Base-by-base conservation (phyloP, 2,797 vertebrate species). In the Crocidura indochinensis region DNA sequence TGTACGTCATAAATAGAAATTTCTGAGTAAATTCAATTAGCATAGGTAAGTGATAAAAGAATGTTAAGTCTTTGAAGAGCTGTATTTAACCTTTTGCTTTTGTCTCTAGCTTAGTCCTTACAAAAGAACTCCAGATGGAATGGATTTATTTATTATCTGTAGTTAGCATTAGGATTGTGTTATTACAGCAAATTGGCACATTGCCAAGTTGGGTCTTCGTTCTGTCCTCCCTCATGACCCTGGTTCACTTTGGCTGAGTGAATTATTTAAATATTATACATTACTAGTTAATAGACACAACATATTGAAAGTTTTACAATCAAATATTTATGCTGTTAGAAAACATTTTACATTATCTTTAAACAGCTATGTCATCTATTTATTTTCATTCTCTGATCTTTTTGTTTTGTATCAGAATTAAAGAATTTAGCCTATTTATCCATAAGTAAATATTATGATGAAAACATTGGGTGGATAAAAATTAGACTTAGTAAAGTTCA, bases 361-460 rank as follows among this genome's bases (percentile, higher is more conserved):
- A 97, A 98, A 98, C 97, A 97, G 97, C 98, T 97, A 96, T 97
- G 97, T 97, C 97, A 97, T 98, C 92, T 97, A 97, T 97, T 96
- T 97, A 96, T 97, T 97, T 97, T 97, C 96, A 96, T 98, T 97
- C 97, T 97, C 97, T 97, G 98, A 97, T 98, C 97, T 97, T 96
- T 97, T 95, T 97, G 95, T 94, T 97, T 97, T 96, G 96, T 97
- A 95, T 89, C 87, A 96, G 93, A 97, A 97, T 97, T 53, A 93
- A 95, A 98, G 97, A 97, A 97, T 97, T 97, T 72, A 75, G 92
- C 91, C 8, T 97, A 98, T 98, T 98, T 98, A 97, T 95, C 93
- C 92, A 97, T 95, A 97, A 97, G 96, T 98, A 98, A 98, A 98
- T 98, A 98, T 98, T 98, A 98, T 97, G 97, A 92, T 97, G 97